phyloP scores from a whole-genome alignment of 2,113 vertebrate genomes.

The Grus americana region DNA sequence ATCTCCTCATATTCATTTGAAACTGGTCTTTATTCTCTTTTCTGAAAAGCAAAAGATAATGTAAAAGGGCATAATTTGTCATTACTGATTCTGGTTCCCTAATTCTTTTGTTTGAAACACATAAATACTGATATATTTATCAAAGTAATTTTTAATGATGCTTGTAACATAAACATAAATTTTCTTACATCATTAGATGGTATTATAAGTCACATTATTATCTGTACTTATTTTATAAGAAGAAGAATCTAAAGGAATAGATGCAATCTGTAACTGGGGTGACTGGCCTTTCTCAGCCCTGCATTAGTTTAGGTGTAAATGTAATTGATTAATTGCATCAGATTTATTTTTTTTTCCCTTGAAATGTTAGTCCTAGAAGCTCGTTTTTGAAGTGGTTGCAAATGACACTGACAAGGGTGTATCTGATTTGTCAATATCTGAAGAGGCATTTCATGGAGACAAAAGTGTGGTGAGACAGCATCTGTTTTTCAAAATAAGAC shows the following conservation, averaged over 20 bases:
- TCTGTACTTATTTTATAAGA: not conserved
- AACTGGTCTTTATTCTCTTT: not conserved
- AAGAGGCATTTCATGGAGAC: not conserved
- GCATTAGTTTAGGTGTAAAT: not conserved
- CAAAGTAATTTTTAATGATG: not conserved
- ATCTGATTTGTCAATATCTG: not conserved
- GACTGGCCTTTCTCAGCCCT: not conserved
- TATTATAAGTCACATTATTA: not conserved
- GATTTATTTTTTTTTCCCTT: not conserved
- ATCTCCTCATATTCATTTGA: not conserved
- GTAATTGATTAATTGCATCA: not conserved
- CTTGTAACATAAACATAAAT: not conserved
- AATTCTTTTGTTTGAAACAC: not conserved
- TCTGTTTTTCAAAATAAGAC: not conserved
- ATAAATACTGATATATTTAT: not conserved
- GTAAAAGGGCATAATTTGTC: not conserved
- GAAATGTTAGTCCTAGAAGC: not conserved
- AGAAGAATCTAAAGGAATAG: not conserved
- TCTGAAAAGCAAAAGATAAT: not conserved
- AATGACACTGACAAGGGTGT: not conserved
- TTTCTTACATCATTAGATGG: not conserved
- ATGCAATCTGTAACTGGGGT: fast-evolving
- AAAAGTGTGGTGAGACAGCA: not conserved
- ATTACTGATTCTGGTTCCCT: not conserved
- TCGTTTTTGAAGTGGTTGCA: not conserved